Percentiles rank a stretch among this genome's conserved stretches.
phyloP scores from a whole-genome alignment of 2,113 vertebrate species.

The Nipponia nippon region DNA sequence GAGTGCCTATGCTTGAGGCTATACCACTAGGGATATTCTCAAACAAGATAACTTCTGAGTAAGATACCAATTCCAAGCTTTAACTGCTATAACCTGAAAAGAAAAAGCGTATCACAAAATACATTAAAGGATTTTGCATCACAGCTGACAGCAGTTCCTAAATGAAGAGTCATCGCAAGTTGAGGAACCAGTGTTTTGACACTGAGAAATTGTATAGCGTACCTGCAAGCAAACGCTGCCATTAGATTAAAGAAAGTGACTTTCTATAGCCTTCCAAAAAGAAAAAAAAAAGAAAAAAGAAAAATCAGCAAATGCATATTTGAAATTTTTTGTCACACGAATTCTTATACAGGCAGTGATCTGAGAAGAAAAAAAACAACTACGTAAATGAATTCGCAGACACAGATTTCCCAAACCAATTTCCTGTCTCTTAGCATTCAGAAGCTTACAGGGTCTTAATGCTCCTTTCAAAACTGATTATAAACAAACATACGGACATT shows the following conservation, averaged over 20 bases:
- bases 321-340: background rate
- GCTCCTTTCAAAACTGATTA: constrained; percentile 23
- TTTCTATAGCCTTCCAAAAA: background rate
- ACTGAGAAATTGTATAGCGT: background rate
- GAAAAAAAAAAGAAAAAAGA: background rate
- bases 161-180: background rate
- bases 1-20: background rate
- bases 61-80: background rate
- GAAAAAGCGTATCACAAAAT: background rate
- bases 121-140: background rate
- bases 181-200: background rate
- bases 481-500: constrained; percentile 23
- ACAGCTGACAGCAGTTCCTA: background rate
- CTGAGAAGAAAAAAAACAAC: background rate
- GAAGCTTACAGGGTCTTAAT: constrained; percentile 20
- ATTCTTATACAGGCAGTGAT: background rate
- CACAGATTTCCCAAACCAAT: background rate
- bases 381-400: background rate
- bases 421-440: background rate
- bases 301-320: background rate
- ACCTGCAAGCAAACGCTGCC: background rate
- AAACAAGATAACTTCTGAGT: background rate
- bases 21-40: background rate
- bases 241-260: background rate
- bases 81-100: background rate